Conservation (phyloP, 2,797 vertebrate genomes). For the Dendrocincla fuliginosa region DNA sequence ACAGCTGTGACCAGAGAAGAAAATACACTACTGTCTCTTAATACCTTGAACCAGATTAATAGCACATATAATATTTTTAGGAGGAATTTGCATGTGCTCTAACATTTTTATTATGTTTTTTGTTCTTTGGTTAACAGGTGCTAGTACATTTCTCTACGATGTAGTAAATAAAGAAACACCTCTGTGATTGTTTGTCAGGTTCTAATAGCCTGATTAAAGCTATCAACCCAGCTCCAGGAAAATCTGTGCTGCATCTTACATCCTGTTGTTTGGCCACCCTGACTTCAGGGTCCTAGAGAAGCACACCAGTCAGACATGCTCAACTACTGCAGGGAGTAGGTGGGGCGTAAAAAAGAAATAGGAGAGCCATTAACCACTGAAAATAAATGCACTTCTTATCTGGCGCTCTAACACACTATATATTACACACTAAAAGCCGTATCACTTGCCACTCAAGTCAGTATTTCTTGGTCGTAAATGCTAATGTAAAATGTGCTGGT, state of each 20-base stretch:
- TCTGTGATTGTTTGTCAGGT: not conserved
- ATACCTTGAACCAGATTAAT: not conserved
- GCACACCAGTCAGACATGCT: not conserved
- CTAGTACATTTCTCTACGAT: not conserved
- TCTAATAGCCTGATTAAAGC: not conserved
- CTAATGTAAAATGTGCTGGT: not conserved
- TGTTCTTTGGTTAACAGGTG: not conserved
- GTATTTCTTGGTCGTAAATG: conserved; percentile 23
- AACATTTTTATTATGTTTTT: not conserved
- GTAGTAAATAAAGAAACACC: not conserved
- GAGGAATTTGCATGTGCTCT: not conserved
- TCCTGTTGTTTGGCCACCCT: not conserved
- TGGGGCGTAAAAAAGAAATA: conserved; percentile 11
- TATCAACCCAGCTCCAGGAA: not conserved
- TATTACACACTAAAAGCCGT: not conserved
- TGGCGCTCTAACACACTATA: not conserved
- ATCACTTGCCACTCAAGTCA: not conserved
- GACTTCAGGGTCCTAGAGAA: not conserved
- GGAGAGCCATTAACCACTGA: conserved; percentile 1
- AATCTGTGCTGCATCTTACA: not conserved
- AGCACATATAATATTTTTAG: not conserved
- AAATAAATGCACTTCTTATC: conserved; percentile 16
- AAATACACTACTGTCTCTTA: not conserved
- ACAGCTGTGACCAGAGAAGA: not conserved
- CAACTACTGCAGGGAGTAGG: not conserved